Percentiles rank a stretch among this genome's conserved stretches.
These are phyloP conservation scores for Petroica traversi DNA, from an alignment of 2,113 vertebrate species.

Conservation along the genomic window DNA sequence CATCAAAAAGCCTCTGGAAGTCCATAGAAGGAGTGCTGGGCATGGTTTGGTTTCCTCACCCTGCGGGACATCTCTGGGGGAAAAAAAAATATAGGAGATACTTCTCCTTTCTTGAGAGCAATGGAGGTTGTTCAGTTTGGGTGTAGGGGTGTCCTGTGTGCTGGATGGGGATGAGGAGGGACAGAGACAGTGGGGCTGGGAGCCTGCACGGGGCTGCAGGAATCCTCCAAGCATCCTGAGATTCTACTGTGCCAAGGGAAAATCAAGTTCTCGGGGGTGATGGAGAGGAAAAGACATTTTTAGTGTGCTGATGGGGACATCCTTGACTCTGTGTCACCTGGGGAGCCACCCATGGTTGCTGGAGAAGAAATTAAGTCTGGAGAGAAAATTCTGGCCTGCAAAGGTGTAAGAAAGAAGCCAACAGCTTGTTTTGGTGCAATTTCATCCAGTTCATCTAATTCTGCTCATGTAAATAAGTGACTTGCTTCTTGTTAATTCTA, in stretches of 20 bases:
- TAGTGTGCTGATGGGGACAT: background rate
- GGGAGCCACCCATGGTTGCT: background rate
- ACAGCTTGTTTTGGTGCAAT: background rate
- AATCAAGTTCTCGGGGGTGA: background rate
- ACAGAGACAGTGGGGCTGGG: background rate
- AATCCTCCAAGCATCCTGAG: background rate
- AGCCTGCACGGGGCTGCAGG: background rate
- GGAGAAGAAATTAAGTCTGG: background rate
- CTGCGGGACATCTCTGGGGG: background rate
- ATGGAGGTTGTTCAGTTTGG: background rate
- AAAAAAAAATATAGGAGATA: background rate
- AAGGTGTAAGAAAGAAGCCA: background rate
- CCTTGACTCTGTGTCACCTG: background rate
- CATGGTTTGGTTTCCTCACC: background rate
- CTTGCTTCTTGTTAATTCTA: background rate
- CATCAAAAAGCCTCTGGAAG: slow-evolving; percentile 3
- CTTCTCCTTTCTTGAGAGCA: background rate
- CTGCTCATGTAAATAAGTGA: background rate
- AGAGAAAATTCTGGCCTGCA: background rate
- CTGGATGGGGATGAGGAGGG: background rate
- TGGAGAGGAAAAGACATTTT: background rate
- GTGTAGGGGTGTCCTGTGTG: background rate
- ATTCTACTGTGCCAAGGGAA: background rate
- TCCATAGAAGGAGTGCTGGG: background rate
- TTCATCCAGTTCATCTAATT: background rate